phyloP scores from a whole-genome alignment of 2,797 vertebrate genomes.

The Chelon labrosus region DNA sequence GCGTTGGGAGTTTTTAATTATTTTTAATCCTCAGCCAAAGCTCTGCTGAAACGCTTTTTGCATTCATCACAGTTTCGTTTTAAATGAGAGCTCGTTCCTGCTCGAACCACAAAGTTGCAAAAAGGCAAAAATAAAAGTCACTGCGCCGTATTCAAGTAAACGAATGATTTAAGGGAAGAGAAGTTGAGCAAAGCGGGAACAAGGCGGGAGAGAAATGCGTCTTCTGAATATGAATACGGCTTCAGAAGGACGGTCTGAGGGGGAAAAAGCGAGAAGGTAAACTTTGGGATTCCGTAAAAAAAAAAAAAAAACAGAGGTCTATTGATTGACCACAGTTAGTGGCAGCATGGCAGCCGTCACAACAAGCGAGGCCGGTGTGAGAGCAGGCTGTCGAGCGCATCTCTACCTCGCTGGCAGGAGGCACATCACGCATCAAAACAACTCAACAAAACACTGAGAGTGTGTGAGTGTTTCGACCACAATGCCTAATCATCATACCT shows the following conservation, averaged over 20 bases:
- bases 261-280: neutral
- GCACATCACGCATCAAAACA: slow-evolving; percentile 48
- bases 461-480: slow-evolving; percentile 37
- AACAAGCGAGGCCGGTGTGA: slow-evolving; percentile 14
- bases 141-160: neutral
- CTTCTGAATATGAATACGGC: neutral
- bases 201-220: neutral
- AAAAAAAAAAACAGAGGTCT: slow-evolving; percentile 20
- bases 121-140: slow-evolving; percentile 2
- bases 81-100: slow-evolving; percentile 28
- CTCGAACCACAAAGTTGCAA: slow-evolving; percentile 35
- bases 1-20: slow-evolving; percentile 40
- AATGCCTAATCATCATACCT: slow-evolving; percentile 58
- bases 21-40: slow-evolving; percentile 45
- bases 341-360: slow-evolving; percentile 42
- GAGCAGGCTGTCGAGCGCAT: slow-evolving; percentile 45
- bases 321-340: slow-evolving; percentile 46
- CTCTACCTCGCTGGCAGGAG: slow-evolving; percentile 42
- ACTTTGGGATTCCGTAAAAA: slow-evolving; percentile 20
- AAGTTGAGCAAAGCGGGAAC: neutral
- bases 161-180: neutral
- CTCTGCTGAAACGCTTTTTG: slow-evolving; percentile 15
- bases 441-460: slow-evolving; percentile 23
- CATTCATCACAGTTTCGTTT: slow-evolving; percentile 10
- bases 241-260: neutral